Percentiles rank a stretch among this genome's conserved stretches.
Evolutionary conservation across 2,888 invertebrate species (phyloP).

Genomic region (Amblyteles armatorius): DNA sequence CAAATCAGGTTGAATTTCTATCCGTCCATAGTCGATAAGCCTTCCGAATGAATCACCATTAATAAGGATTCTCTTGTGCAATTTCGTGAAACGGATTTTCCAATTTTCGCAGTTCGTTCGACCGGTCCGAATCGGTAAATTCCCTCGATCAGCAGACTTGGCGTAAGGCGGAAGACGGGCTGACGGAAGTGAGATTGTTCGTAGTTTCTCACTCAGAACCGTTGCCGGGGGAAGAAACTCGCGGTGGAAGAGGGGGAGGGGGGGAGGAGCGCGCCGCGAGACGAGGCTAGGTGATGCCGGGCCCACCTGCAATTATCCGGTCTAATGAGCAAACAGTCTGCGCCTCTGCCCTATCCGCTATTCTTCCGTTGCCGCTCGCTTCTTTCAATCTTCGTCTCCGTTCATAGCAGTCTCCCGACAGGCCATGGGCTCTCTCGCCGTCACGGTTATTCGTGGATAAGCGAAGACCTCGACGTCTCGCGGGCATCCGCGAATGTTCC

Average conservation of each 20-base stretch:
- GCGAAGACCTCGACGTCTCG: conserved; percentile 64
- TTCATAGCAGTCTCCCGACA: conserved; percentile 47
- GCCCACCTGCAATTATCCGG: conserved; percentile 83
- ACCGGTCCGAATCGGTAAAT: not conserved
- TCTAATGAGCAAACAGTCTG: conserved; percentile 84
- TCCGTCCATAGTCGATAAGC: not conserved
- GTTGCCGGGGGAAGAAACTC: conserved; percentile 21
- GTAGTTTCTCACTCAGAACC: conserved; percentile 14
- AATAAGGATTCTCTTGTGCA: not conserved
- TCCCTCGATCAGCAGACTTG: not conserved
- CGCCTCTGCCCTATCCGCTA: conserved; percentile 68
- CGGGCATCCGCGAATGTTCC: conserved; percentile 58
- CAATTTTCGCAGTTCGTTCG: not conserved
- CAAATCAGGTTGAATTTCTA: no score
- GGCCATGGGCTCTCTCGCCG: conserved; percentile 43
- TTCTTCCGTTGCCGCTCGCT: conserved; percentile 62
- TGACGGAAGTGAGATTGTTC: conserved; percentile 2
- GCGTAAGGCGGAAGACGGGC: not conserved
- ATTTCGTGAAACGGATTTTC: not conserved
- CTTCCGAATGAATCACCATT: no score
- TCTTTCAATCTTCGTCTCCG: conserved; percentile 47
- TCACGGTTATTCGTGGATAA: conserved; percentile 64
- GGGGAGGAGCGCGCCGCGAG: conserved; percentile 70
- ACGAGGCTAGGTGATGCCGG: conserved; percentile 76
- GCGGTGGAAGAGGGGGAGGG: conserved; percentile 52